A percentile compares a stretch with the other conserved stretches of the same genome.
Conservation (phyloP, 2,888 invertebrate genomes). For the Dysmachus trigonus region DNA sequence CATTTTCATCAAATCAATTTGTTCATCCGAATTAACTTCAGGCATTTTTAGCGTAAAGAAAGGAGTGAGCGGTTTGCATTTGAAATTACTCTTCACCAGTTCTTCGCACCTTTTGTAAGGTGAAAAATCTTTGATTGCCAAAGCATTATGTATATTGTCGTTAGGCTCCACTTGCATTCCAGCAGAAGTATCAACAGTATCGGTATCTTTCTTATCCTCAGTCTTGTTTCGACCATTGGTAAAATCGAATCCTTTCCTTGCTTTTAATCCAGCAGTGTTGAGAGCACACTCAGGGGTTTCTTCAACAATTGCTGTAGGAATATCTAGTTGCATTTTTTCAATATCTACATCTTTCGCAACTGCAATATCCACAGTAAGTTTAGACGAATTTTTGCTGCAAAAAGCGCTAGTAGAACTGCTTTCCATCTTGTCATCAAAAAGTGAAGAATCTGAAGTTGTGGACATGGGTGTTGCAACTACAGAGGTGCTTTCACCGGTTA, state of each 20-base stretch:
- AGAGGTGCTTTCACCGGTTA: slow-evolving; percentile 51
- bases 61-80: slow-evolving; percentile 53
- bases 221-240: slow-evolving; percentile 29
- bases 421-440: background rate
- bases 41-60: slow-evolving; percentile 53
- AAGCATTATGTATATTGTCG: background rate
- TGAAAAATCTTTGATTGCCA: background rate
- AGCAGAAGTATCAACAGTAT: background rate
- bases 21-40: background rate
- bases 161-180: background rate
- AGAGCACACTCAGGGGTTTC: slow-evolving; percentile 56
- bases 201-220: slow-evolving; percentile 33
- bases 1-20: slow-evolving; percentile 42
- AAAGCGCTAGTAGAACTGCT: background rate
- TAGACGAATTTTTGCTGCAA: background rate
- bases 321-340: slow-evolving; percentile 43
- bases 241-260: slow-evolving; percentile 55
- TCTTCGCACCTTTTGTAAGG: slow-evolving; percentile 55
- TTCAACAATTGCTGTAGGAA: slow-evolving; percentile 45
- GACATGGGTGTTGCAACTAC: slow-evolving; percentile 56
- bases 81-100: slow-evolving; percentile 55
- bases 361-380: slow-evolving; percentile 1
- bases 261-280: slow-evolving; percentile 56
- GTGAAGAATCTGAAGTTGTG: slow-evolving; percentile 54
- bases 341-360: slow-evolving; percentile 48